Conservation (phyloP, 2,888 invertebrate genomes). For the Tridacna crocea region DNA sequence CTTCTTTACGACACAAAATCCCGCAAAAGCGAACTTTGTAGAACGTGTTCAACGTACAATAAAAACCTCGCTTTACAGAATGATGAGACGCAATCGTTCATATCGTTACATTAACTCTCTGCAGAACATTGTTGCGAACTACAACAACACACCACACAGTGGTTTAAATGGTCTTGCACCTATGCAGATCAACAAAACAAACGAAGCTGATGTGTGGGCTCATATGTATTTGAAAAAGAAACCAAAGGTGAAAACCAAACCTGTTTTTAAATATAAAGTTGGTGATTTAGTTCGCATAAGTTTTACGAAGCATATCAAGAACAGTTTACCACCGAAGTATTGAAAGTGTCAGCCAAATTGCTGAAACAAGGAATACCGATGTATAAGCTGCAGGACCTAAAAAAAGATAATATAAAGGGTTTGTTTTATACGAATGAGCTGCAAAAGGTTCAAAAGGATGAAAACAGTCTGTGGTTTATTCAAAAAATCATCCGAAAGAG, state of each 20-base stretch:
- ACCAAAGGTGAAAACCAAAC: constrained; percentile 11
- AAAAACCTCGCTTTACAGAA: not conserved
- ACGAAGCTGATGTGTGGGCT: constrained; percentile 49
- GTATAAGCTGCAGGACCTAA: constrained; percentile 19
- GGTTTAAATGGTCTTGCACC: constrained; percentile 28
- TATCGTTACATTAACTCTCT: constrained; percentile 8
- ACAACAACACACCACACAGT: constrained; percentile 33
- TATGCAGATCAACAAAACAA: constrained; percentile 24
- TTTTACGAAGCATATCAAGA: constrained; percentile 34
- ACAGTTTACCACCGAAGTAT: constrained; percentile 38
- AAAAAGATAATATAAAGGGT: constrained; percentile 29
- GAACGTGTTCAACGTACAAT: constrained; percentile 3
- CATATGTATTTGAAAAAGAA: constrained; percentile 30
- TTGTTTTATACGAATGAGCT: constrained; percentile 36
- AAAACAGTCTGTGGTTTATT: constrained; percentile 43
- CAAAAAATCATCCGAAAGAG: constrained; percentile 30
- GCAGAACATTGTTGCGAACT: constrained; percentile 5
- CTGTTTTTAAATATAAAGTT: constrained; percentile 18
- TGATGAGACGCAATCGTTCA: not conserved
- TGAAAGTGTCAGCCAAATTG: constrained; percentile 27
- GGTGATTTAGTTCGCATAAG: constrained; percentile 38
- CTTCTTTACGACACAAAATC: constrained; percentile 28
- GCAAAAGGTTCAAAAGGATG: constrained; percentile 43
- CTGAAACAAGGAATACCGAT: constrained; percentile 30
- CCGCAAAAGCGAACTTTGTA: constrained; percentile 24